Evolutionary conservation across 2,113 vertebrate genomes (phyloP), one percentile per base, ranked within the genome.

Genomic region (Phaethornis superciliosus): DNA sequence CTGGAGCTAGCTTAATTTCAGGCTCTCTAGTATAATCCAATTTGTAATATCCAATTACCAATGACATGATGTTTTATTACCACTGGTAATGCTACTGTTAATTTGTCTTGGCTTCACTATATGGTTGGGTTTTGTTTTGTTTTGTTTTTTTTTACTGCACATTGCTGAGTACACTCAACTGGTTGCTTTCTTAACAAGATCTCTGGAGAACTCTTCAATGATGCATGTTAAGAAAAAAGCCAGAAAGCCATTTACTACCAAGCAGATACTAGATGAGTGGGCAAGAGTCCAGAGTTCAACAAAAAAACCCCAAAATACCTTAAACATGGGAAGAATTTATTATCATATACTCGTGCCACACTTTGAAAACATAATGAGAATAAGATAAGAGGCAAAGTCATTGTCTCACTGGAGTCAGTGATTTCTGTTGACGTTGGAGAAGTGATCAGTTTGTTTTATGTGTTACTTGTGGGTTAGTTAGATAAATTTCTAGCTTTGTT

Each of bases 111-210:
- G 70, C 70, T 95, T 90, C 69, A 15, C 82, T 93, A 4, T 70
- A 4, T 84, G 71, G 80, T 40, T 40, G 40, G 40, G 40, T 40
- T 40, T 40, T 40, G 10, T 40, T 40, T 40, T 40, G 40, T 58
- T 88, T 79, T 78, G 13, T 90, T 83, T 94, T 2, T 97, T 90
- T 93, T 95, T 93, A 59, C 75, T 90, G 27, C 89, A 90, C 95
- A 89, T 89, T 10, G 22, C 74, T 74, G 94, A 93, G 95, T 94
- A 62, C 67, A 75, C 78, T 95, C 95, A 92, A 89, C 85, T 93
- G 82, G 89, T 96, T 97, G 88, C 94, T 97, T 90, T 96, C 97
- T 97, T 98, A 98, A 97, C 95, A 96, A 98, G 97, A 70, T 97
- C 96, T 97, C 96, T 95, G 81, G 97, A 97, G 97, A 89, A 54